Evolutionary conservation across 1,140 invertebrate genomes (phyloP), one percentile per base, ranked within the genome.

Genomic region (Eciton burchellii): DNA sequence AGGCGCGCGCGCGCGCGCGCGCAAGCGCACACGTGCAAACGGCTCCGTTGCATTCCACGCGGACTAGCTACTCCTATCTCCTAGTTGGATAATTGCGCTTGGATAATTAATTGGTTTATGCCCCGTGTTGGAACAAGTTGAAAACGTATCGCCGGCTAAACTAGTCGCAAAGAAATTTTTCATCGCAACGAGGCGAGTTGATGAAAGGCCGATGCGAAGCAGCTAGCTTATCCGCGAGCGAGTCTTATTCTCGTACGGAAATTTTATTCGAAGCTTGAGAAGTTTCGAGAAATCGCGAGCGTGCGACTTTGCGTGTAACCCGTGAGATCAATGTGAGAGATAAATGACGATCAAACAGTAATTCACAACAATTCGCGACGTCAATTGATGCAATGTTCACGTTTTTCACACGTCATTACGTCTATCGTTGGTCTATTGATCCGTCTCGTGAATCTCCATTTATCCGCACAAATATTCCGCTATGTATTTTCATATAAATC

Each of bases 41-140:
- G 59, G 29, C 52, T 59, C 43, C 24, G 66, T 41, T 29, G 77
- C 77, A 81, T 81, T 81, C 77, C 77, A 60, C 70, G 29, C 70
- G 41, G 77, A 52, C 70, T 26, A 26, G 66, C 57, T 57, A 54
- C n/a, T n/a, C n/a, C n/a, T 70, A 81, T 54, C 77, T 81, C 68
- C 77, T 81, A 54, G 54, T 60, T 29, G 68, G n/a, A n/a, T 81
- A 81, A 81, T 81, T 56, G 73, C 77, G 77, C 68, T 81, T 54
- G 77, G 60, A 81, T 81, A 81, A 81, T 81, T 81, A 81, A 81
- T 81, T 73, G 60, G 77, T 45, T 81, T 81, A 81, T 81, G 73
- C 66, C 52, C 45, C 29, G 59, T 59, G 68, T 81, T 73, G 41
- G 54, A 63, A 35, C 21, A 56, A 81, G 47, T 73, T 73, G 73